Evolutionary conservation across 2,113 vertebrate species (phyloP).

Genomic region (Callaeas wilsoni): DNA sequence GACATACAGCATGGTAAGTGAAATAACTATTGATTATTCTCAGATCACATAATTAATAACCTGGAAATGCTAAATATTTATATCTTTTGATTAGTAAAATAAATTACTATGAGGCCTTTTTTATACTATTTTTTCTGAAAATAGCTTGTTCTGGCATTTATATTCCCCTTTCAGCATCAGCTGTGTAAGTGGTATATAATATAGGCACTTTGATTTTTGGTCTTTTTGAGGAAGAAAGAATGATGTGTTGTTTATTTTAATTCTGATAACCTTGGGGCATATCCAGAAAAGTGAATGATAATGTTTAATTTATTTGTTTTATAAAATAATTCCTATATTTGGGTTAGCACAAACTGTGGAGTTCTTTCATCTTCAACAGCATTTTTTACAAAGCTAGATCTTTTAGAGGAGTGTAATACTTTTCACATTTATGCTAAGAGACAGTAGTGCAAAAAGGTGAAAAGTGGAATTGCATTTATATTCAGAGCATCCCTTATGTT

Average conservation of each 20-base stretch:
- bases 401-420: neutral
- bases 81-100: neutral
- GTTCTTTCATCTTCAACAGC: neutral
- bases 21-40: neutral
- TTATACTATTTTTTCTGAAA: neutral
- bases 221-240: neutral
- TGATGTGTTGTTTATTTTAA: neutral
- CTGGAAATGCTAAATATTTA: neutral
- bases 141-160: neutral
- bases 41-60: neutral
- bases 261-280: neutral
- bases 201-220: neutral
- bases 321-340: conserved; percentile 11
- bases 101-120: neutral
- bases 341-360: neutral
- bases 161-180: neutral
- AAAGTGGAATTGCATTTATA: conserved; percentile 57
- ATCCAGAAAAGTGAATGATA: neutral
- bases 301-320: neutral
- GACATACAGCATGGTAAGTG: conserved; percentile 95
- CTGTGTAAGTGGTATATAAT: neutral
- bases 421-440: conserved; percentile 32
- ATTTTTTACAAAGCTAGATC: neutral
- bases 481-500: conserved; percentile 44
- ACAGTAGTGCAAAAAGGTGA: conserved; percentile 61